Evolutionary conservation across 2,888 invertebrate genomes (phyloP).

Genomic region (Leucozona laternaria): DNA sequence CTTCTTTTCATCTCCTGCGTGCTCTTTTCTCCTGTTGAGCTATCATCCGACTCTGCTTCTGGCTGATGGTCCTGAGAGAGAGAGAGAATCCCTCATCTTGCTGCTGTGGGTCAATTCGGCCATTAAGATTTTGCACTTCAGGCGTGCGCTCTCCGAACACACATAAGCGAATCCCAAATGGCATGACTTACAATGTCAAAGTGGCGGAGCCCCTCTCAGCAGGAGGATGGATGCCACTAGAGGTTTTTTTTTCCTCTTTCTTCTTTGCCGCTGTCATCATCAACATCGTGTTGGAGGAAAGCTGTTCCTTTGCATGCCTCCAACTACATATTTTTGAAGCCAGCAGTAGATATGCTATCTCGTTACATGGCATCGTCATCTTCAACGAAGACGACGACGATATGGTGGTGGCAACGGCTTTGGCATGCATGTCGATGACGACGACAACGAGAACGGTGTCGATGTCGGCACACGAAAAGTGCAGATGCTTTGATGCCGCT

Average conservation of each 20-base stretch:
- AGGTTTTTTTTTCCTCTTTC: slow-evolving; percentile 14
- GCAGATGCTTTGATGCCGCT: slow-evolving; percentile 61
- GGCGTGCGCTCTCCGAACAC: slow-evolving; percentile 68
- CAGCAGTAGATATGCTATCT: slow-evolving; percentile 63
- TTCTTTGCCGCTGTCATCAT: slow-evolving; percentile 36
- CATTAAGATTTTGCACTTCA: slow-evolving; percentile 75
- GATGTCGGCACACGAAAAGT: slow-evolving; percentile 51
- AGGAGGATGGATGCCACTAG: slow-evolving; percentile 45
- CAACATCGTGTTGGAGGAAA: slow-evolving; percentile 32
- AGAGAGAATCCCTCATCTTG: slow-evolving; percentile 42
- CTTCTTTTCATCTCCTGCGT: slow-evolving; percentile 46
- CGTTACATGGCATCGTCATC: slow-evolving; percentile 64
- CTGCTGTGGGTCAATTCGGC: slow-evolving; percentile 73
- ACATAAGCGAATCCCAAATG: slow-evolving; percentile 54
- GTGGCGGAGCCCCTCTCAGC: slow-evolving; percentile 26
- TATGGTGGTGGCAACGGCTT: slow-evolving; percentile 8
- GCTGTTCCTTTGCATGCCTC: slow-evolving; percentile 60
- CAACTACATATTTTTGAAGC: slow-evolving; percentile 21
- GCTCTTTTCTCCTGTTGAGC: slow-evolving; percentile 15
- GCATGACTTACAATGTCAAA: slow-evolving; percentile 67
- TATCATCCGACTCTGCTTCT: background rate
- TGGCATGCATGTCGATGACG: slow-evolving; percentile 13
- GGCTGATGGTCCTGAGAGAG: background rate
- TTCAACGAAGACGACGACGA: slow-evolving; percentile 2
- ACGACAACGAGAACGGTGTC: slow-evolving; percentile 25